phyloP scores from a whole-genome alignment of 2,888 invertebrate genomes.

The Electrophaes corylata region DNA sequence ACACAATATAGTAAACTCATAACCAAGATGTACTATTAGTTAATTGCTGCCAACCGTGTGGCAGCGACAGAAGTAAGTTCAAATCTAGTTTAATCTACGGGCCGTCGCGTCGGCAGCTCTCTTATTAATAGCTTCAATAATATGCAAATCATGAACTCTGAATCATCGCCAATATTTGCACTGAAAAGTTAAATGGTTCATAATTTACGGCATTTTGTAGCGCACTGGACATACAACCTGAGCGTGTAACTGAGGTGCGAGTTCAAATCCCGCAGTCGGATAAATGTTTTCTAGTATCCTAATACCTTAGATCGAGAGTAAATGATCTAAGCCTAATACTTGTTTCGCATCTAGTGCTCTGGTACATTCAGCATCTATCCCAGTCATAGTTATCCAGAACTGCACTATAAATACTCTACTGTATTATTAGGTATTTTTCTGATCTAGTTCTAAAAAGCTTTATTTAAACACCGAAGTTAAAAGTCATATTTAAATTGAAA shows the following conservation, averaged over 20 bases:
- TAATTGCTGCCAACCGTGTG: not conserved
- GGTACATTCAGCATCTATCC: too few relatives aligned
- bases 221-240: not conserved
- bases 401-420: too few relatives aligned
- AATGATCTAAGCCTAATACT: too few relatives aligned
- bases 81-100: constrained; percentile 38
- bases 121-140: constrained; percentile 59
- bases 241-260: not conserved
- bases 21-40: not conserved
- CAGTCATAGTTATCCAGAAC: too few relatives aligned
- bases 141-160: constrained; percentile 51
- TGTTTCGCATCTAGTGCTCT: too few relatives aligned
- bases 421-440: too few relatives aligned
- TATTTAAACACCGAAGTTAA: too few relatives aligned
- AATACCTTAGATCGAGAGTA: too few relatives aligned
- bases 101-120: constrained; percentile 35
- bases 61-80: constrained; percentile 24
- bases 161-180: constrained; percentile 34
- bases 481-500: too few relatives aligned
- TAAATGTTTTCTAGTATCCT: too few relatives aligned
- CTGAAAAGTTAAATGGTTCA: constrained; percentile 30
- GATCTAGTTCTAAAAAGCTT: too few relatives aligned
- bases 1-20: too few relatives aligned
- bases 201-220: not conserved
- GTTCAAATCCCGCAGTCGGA: not conserved